These are phyloP conservation scores for Frankliniella intonsa DNA, from an alignment of 2,888 invertebrate species.

Conservation along the genomic window DNA sequence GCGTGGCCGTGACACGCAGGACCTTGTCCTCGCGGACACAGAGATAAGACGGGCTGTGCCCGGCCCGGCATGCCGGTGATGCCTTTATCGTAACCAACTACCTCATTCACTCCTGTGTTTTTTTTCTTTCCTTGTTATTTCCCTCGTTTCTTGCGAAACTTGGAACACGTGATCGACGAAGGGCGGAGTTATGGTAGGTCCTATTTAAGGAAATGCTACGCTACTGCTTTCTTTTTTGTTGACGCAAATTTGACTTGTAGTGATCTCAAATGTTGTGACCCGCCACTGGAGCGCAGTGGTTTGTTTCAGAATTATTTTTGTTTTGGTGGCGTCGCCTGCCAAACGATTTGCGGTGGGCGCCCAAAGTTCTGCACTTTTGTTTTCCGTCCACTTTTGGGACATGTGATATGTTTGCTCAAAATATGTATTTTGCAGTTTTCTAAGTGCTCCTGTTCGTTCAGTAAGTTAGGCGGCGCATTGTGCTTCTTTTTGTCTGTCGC, in stretches of 20 bases:
- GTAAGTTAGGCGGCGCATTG: neutral
- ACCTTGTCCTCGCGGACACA: no score
- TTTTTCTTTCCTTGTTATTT: neutral
- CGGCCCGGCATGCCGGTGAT: no score
- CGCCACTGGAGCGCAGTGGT: no score
- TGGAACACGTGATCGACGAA: no score
- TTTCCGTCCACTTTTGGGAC: neutral
- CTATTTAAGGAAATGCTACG: no score
- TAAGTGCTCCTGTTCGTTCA: neutral
- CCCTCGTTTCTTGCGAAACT: no score
- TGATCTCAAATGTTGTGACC: neutral
- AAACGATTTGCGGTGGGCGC: no score
- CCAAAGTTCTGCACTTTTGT: neutral
- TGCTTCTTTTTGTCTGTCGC: neutral
- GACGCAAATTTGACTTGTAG: neutral
- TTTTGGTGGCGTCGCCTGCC: no score
- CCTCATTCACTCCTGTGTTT: neutral
- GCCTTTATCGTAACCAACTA: neutral
- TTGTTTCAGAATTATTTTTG: no score
- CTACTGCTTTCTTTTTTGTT: neutral
- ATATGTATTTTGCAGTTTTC: neutral
- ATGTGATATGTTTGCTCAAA: conserved; percentile 23
- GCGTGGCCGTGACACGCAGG: neutral
- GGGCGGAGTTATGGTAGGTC: no score
- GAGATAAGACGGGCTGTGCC: no score